Percentiles rank a stretch among this genome's conserved stretches.
phyloP scores from a whole-genome alignment of 1,140 invertebrate genomes.

The Neuroterus valhalla region DNA sequence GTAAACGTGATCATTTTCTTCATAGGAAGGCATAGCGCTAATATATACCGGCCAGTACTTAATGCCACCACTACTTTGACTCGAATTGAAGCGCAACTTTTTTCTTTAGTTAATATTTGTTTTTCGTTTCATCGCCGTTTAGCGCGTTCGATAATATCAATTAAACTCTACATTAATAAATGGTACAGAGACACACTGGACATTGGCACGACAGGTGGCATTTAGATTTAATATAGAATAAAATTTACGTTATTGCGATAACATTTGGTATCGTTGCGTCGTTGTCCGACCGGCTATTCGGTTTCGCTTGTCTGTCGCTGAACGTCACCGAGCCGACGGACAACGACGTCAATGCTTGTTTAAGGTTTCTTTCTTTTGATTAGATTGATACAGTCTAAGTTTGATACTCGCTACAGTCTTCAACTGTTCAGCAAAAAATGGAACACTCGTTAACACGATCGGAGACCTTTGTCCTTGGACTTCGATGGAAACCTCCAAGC shows the following conservation, averaged over 20 bases:
- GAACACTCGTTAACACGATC: conserved; percentile 71
- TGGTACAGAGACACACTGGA: conserved; percentile 76
- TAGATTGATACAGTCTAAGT: conserved; percentile 76
- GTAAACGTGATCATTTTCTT: conserved; percentile 41
- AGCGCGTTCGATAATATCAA: conserved; percentile 60
- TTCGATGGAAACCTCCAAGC: conserved; percentile 43
- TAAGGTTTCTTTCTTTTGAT: conserved; percentile 69
- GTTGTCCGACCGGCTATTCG: conserved; percentile 65
- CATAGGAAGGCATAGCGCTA: conserved; percentile 54
- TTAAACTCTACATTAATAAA: conserved; percentile 74
- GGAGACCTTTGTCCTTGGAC: conserved; percentile 64
- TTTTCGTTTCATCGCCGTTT: conserved; percentile 44
- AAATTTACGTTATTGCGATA: conserved; percentile 77
- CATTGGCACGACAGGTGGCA: conserved; percentile 76
- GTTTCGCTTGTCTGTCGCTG: conserved; percentile 35
- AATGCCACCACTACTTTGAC: conserved; percentile 58
- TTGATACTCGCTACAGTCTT: conserved; percentile 75
- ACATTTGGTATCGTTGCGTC: conserved; percentile 77
- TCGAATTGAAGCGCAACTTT: conserved; percentile 46
- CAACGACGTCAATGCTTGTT: conserved; percentile 67
- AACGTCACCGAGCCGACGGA: conserved; percentile 42
- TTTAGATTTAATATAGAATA: conserved; percentile 77
- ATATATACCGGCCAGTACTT: conserved; percentile 53
- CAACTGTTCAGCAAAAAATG: conserved; percentile 70
- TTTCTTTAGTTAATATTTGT: conserved; percentile 36